These are phyloP conservation scores for Agonum fuliginosum DNA, from an alignment of 2,888 invertebrate genomes.

Conservation along the genomic window DNA sequence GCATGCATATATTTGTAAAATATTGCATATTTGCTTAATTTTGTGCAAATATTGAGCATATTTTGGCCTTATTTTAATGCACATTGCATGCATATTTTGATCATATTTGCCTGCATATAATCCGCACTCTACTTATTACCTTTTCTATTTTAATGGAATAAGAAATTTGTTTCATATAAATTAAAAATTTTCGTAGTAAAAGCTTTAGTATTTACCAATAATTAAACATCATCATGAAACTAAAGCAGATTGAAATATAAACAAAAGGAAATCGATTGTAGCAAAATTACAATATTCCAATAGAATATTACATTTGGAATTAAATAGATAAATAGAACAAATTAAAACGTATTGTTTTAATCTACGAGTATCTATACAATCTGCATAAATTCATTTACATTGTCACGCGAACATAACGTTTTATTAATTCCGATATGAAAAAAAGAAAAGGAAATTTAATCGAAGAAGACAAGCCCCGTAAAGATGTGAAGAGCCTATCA, in stretches of 20 bases:
- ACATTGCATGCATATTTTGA: too few species aligned
- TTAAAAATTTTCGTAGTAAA: neutral
- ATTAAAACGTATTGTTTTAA: slow-evolving; percentile 35
- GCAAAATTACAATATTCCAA: slow-evolving; percentile 1
- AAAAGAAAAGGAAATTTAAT: neutral
- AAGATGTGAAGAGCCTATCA: slow-evolving; percentile 43
- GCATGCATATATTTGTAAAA: too few species aligned
- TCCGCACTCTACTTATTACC: too few species aligned
- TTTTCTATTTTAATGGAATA: too few species aligned
- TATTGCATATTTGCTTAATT: too few species aligned
- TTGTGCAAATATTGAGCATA: too few species aligned
- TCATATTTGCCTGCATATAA: too few species aligned
- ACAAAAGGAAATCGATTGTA: slow-evolving; percentile 1
- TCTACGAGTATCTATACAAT: neutral
- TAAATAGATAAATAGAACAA: slow-evolving; percentile 19
- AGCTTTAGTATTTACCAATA: neutral
- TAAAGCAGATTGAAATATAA: slow-evolving; percentile 10
- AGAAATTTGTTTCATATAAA: too few species aligned
- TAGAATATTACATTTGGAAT: slow-evolving; percentile 14
- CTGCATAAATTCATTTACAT: slow-evolving; percentile 30
- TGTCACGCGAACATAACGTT: slow-evolving; percentile 17
- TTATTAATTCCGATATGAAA: slow-evolving; percentile 7
- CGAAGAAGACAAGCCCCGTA: neutral
- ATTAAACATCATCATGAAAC: neutral
- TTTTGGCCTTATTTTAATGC: too few species aligned